These are phyloP conservation scores for Euura lappo DNA, from an alignment of 1,140 invertebrate genomes.

Conservation along the genomic window DNA sequence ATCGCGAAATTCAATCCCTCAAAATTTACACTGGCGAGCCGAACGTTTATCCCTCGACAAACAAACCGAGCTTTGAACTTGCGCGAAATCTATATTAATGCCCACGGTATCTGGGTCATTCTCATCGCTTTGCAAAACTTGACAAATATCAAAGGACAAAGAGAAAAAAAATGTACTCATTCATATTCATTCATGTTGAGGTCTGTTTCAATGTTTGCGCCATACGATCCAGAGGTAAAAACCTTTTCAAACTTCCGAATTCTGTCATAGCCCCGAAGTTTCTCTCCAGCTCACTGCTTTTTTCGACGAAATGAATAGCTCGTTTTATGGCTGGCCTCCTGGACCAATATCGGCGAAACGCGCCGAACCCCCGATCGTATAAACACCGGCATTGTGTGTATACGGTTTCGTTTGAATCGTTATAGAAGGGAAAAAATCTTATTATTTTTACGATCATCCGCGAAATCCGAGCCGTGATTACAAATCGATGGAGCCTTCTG, in stretches of 20 bases:
- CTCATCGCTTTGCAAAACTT: not conserved
- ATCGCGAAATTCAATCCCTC: not conserved
- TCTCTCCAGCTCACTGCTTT: no score
- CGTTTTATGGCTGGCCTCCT: no score
- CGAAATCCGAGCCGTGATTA: not conserved
- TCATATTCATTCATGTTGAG: no score
- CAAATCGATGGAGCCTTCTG: not conserved
- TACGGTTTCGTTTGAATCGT: not conserved
- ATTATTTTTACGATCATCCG: constrained; percentile 7
- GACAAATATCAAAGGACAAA: no score
- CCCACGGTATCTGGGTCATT: not conserved
- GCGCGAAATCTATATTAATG: not conserved
- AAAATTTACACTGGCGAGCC: not conserved
- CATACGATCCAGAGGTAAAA: no score
- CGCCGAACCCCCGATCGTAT: no score
- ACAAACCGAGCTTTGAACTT: not conserved
- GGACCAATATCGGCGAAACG: no score
- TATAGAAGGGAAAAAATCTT: not conserved
- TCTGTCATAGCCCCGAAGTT: no score
- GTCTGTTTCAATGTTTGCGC: no score
- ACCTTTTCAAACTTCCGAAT: no score
- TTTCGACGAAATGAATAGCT: no score
- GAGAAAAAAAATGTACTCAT: no score
- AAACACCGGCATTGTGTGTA: not conserved
- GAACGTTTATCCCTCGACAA: not conserved